Percentiles rank a stretch among this genome's conserved stretches.
Conservation (phyloP, 37 sponge, comb jelly and placozoan species). For the Beroe forskalii region DNA sequence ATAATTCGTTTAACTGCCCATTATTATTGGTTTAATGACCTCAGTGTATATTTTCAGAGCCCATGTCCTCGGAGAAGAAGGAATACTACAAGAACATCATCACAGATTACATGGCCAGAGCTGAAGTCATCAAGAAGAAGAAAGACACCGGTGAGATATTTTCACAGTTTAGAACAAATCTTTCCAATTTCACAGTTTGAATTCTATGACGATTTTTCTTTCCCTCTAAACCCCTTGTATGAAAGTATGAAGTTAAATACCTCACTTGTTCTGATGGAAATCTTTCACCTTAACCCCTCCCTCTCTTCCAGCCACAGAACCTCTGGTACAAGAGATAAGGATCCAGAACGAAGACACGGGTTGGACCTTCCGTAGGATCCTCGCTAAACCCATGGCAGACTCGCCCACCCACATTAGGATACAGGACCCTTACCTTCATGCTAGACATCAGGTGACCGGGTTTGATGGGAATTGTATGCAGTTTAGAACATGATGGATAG, state of each 20-base stretch:
- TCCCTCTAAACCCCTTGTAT: neutral
- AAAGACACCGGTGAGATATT: neutral
- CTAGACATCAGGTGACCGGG: constrained; percentile 19
- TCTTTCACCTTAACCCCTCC: neutral
- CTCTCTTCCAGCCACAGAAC: constrained; percentile 9
- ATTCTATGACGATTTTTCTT: neutral
- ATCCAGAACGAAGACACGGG: constrained; percentile 8
- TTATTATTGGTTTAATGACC: too few relatives aligned
- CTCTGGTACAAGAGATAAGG: constrained; percentile 19
- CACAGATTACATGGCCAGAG: neutral
- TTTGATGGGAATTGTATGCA: neutral
- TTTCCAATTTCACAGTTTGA: neutral
- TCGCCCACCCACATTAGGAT: constrained; percentile 38
- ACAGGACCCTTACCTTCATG: constrained; percentile 52
- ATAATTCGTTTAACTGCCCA: too few relatives aligned
- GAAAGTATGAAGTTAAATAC: too few relatives aligned
- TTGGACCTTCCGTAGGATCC: neutral
- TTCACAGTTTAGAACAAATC: neutral
- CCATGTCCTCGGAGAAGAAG: neutral
- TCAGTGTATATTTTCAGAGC: too few relatives aligned
- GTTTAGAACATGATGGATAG: neutral
- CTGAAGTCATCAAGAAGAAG: constrained; percentile 8
- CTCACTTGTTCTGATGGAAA: too few relatives aligned
- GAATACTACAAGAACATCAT: neutral
- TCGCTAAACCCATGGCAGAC: constrained; percentile 4